Evolutionary conservation across 2,797 vertebrate genomes (phyloP).

Genomic region (Alca torda): DNA sequence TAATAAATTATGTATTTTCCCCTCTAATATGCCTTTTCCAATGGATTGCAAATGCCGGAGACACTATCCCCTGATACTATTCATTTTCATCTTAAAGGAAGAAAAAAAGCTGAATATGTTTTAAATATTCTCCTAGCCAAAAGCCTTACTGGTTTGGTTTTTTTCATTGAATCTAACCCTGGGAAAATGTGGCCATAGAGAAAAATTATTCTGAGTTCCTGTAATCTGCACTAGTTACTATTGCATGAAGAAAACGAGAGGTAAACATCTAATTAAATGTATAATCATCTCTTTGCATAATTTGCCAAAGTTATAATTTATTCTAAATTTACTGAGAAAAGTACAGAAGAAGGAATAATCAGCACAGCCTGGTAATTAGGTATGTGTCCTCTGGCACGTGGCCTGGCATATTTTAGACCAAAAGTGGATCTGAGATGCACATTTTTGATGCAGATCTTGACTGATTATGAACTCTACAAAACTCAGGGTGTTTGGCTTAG

Average conservation of each 20-base stretch:
- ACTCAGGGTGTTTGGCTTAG: background rate
- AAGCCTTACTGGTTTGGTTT: background rate
- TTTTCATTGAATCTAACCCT: constrained; percentile 38
- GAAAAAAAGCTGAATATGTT: constrained; percentile 17
- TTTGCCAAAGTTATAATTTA: constrained; percentile 72
- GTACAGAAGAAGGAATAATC: constrained; percentile 69
- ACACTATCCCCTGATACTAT: constrained; percentile 9
- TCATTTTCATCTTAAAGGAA: constrained; percentile 71
- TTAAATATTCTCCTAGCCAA: background rate
- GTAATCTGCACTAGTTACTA: constrained; percentile 55
- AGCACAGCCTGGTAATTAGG: constrained; percentile 64
- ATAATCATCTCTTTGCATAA: constrained; percentile 61
- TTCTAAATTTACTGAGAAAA: constrained; percentile 72
- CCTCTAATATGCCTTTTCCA: constrained; percentile 62
- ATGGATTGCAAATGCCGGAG: constrained; percentile 27
- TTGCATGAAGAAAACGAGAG: constrained; percentile 42
- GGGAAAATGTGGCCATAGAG: constrained; percentile 49
- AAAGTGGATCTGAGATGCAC: background rate
- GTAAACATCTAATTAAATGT: constrained; percentile 69
- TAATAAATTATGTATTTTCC: constrained; percentile 74
- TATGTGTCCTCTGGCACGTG: constrained; percentile 43
- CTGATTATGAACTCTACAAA: background rate
- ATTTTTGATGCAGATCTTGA: constrained; percentile 28
- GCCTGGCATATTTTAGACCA: constrained; percentile 18
- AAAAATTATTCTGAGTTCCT: constrained; percentile 50